phyloP scores from a whole-genome alignment of 1,140 invertebrate species.

The Drosophila rufa region DNA sequence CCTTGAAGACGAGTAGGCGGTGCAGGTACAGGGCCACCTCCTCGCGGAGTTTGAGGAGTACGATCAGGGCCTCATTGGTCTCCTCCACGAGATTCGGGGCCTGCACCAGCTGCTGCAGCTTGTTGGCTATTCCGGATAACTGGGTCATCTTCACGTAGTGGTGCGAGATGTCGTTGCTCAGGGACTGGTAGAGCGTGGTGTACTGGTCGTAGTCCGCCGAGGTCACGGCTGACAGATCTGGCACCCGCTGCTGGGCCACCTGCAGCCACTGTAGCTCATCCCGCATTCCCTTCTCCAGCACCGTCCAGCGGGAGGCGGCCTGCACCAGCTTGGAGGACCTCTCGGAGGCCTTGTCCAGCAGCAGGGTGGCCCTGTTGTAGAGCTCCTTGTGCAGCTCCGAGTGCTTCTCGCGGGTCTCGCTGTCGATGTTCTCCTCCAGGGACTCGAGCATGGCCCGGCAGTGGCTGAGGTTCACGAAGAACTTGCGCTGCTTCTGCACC shows the following conservation, averaged over 20 bases:
- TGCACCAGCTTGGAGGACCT: slow-evolving; percentile 92
- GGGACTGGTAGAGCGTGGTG: slow-evolving; percentile 92
- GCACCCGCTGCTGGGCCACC: slow-evolving; percentile 92
- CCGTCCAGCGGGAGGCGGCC: slow-evolving; percentile 92
- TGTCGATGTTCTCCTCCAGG: slow-evolving; percentile 92
- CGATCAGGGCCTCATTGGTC: slow-evolving; percentile 89
- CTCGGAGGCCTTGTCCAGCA: slow-evolving; percentile 92
- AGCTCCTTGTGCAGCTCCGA: slow-evolving; percentile 91
- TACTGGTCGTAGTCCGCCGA: slow-evolving; percentile 93
- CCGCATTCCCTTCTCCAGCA: slow-evolving; percentile 92
- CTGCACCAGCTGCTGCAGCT: slow-evolving; percentile 90
- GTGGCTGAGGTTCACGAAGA: slow-evolving; percentile 94
- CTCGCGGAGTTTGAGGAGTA: slow-evolving; percentile 89
- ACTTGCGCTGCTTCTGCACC: slow-evolving; percentile 94
- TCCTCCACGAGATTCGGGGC: slow-evolving; percentile 90
- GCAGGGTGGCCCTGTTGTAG: slow-evolving; percentile 89
- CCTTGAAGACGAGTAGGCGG: slow-evolving; percentile 90
- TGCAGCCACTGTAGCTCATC: slow-evolving; percentile 93
- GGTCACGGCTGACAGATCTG: slow-evolving; percentile 91
- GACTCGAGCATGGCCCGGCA: slow-evolving; percentile 93
- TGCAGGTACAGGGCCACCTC: slow-evolving; percentile 90
- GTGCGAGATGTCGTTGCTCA: slow-evolving; percentile 91
- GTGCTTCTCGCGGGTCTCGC: slow-evolving; percentile 90
- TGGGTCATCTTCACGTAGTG: slow-evolving; percentile 92
- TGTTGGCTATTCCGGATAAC: slow-evolving; percentile 89